Evolutionary conservation across 2,888 invertebrate genomes (phyloP), one percentile per base, ranked within the genome.

Genomic region (Agrochola circellaris): DNA sequence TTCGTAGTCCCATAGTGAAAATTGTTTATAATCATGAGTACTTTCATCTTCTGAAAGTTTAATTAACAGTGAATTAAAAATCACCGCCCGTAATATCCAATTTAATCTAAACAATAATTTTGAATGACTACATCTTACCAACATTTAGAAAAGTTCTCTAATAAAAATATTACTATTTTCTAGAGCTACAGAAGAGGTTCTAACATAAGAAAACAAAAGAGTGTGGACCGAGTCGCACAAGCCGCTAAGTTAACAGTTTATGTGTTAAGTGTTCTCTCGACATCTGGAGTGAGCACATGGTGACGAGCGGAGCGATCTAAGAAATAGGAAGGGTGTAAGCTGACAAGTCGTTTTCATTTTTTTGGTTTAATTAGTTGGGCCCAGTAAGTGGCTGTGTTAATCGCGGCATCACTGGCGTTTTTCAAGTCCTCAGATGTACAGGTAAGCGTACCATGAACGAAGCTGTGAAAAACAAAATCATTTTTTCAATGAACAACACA

Each of bases 161-260:
- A 38, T 26, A 30, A 58, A 56, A 77, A 77, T 48, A 48, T 17
- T 20, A n/a, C n/a, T 15, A 3, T 38, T 30, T 20, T 20, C 13
- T 15, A 23, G 26, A 56, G 20, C 51, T 20, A 17, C 4, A 3
- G 42, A 23, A 54, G 26, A 68, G 23, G 30, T 68, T 17, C 56
- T 56, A 68, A n/a, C 26, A 38, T 54, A 56, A 66, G 23, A 73
- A 78, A 76, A 79, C 61, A 83, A 78, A 77, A 79, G 78, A 73
- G 67, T 65, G 70, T 64, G 48, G 82, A 54, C 30, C 65, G 51
- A 77, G 60, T 73, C 54, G 66, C 45, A 65, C 77, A 78, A 78
- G 75, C 77, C 73, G 73, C 80, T 83, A 79, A 83, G 81, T 87
- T 83, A 79, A 83, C 86, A 87, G 84, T 87, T 88, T 88, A 88